phyloP scores from a whole-genome alignment of 2,113 vertebrate species.

The Ginglymostoma cirratum region DNA sequence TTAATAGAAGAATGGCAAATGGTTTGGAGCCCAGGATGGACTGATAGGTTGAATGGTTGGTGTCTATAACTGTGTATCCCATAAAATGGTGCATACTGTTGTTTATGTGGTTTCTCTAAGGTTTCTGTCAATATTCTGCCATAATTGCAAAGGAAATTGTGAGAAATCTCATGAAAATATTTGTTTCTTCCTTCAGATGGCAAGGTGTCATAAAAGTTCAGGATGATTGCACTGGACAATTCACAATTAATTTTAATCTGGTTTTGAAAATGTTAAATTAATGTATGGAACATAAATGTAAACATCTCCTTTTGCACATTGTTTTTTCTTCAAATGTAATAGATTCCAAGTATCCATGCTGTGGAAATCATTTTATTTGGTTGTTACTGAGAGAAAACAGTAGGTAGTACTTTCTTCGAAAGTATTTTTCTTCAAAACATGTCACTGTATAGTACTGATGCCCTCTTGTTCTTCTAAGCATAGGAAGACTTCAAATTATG shows the following conservation, averaged over 20 bases:
- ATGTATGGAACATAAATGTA: neutral
- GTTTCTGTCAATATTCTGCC: neutral
- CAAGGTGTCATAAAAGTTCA: neutral
- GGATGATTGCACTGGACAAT: neutral
- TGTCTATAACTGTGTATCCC: neutral
- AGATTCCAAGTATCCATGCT: neutral
- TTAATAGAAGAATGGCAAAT: neutral
- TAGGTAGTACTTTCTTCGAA: neutral
- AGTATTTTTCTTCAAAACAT: conserved; percentile 11
- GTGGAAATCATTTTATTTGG: conserved; percentile 18
- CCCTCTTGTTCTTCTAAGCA: neutral
- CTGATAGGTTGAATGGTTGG: neutral
- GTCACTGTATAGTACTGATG: neutral
- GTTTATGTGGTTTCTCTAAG: neutral
- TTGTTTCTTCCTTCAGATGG: neutral
- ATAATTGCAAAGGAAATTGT: neutral
- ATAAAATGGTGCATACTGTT: neutral
- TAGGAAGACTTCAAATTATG: neutral
- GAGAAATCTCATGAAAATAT: neutral
- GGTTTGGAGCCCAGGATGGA: neutral
- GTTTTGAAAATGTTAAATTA: conserved; percentile 12
- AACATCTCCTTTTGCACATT: neutral
- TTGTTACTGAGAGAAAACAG: conserved; percentile 12
- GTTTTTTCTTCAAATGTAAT: neutral
- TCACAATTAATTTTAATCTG: neutral